phyloP scores from a whole-genome alignment of 1,140 invertebrate species.

The Atopsyche davidsoni region DNA sequence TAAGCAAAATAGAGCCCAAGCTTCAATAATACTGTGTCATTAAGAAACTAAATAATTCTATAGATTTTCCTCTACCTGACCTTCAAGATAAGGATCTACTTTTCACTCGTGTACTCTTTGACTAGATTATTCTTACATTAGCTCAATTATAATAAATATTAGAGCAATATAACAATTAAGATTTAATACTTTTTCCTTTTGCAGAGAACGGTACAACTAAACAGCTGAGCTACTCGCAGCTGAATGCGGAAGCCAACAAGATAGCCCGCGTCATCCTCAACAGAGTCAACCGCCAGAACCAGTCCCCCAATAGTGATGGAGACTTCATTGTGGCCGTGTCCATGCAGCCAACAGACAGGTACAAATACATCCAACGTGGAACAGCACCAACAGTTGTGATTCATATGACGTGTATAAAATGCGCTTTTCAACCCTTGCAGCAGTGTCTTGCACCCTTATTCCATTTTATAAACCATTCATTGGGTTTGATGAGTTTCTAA shows the following conservation, averaged over 20 bases:
- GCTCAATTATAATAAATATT: background rate
- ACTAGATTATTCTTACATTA: conserved; percentile 10
- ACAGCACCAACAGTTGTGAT: no score
- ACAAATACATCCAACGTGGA: no score
- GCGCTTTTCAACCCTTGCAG: no score
- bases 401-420: no score
- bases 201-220: conserved; percentile 43
- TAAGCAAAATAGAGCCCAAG: no score
- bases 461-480: no score
- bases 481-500: background rate
- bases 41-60: no score
- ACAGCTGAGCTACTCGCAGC: conserved; percentile 50
- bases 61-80: no score
- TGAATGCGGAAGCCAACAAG: conserved; percentile 55
- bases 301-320: conserved; percentile 52
- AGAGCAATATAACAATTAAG: conserved; percentile 5
- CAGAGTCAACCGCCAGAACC: conserved; percentile 28
- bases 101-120: no score
- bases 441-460: no score
- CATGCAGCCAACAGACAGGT: conserved; percentile 65
- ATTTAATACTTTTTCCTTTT: conserved; percentile 15
- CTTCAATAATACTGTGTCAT: no score
- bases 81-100: no score
- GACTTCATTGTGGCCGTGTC: conserved; percentile 68
- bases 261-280: conserved; percentile 53